Evolutionary conservation across 92 coral and sea anemone species (phyloP), one percentile per base, ranked within the genome.

Genomic region (Epizoanthus illoricatus): DNA sequence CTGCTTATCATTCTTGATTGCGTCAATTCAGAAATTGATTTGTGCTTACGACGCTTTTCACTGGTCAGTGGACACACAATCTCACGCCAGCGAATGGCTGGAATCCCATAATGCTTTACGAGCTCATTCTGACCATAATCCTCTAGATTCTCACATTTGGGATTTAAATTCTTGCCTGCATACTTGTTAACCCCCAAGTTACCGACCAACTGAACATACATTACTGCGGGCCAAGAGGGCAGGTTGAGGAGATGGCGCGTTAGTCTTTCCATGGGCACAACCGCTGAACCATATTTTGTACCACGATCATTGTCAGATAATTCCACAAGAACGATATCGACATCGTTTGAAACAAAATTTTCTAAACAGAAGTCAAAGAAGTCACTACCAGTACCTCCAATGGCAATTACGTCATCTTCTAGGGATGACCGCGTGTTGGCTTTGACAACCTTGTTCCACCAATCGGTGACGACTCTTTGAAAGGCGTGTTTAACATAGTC

Each of bases 311-410:
- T 78, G 45, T 63, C 69, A 19, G 94, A 88, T 49, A 91, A 85
- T 67, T 91, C 94, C 10, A 88, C 74, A 0, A 91, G 69, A 54
- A 91, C 86, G 3, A 91, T 74, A 43, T 91, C 92, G 40, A 87
- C 86, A 62, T 88, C 80, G 55, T 74, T 63, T 5, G 85, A 66
- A 16, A 91, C 17, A 58, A 83, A 91, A 74, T 91, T 91, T 72
- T 84, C 92, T 64, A 88, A 73, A 61, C 92, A 88, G 72, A 91
- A 91, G 6, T 89, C 85, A 62, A 88, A 91, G 79, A 91, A 91
- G 54, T 91, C 94, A 65, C 94, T 91, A 21, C 94, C 94, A 66
- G 94, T 88, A 33, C 92, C 94, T 61, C 94, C 92, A 19, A 91
- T 89, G 42, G 94, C 89, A 24, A 89, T 49, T 19, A 19, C n/a